Evolutionary conservation across 1,140 invertebrate genomes (phyloP).

Genomic region (Calycopis cecrops): DNA sequence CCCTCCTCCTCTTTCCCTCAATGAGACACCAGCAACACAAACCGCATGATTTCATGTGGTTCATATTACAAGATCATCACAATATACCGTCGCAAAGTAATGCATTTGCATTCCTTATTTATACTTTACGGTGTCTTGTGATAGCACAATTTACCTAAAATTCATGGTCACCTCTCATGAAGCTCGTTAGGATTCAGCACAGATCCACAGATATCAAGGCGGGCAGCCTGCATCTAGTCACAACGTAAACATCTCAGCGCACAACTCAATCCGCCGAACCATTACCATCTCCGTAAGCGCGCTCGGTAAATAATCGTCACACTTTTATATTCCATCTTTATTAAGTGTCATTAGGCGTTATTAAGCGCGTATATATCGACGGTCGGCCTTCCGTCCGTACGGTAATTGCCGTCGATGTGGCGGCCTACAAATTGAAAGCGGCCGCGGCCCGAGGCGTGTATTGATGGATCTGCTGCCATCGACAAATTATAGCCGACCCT

Average conservation of each 20-base stretch:
- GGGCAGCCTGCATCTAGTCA: too few species aligned
- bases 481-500: slow-evolving; percentile 67
- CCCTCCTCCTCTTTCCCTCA: too few species aligned
- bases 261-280: not conserved
- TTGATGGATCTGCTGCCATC: slow-evolving; percentile 72
- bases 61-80: too few species aligned
- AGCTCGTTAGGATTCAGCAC: too few species aligned
- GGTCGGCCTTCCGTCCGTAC: slow-evolving; percentile 66
- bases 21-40: too few species aligned
- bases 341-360: slow-evolving; percentile 72
- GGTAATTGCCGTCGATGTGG: slow-evolving; percentile 66
- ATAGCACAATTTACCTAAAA: too few species aligned
- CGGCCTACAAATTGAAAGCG: slow-evolving; percentile 72
- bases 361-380: slow-evolving; percentile 66
- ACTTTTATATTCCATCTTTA: slow-evolving; percentile 68
- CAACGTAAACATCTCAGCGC: not conserved
- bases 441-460: slow-evolving; percentile 60
- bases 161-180: too few species aligned
- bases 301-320: slow-evolving; percentile 58
- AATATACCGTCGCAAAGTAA: too few species aligned
- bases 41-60: too few species aligned
- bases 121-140: too few species aligned
- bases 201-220: too few species aligned
- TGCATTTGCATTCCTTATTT: too few species aligned
- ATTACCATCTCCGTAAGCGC: not conserved